Base-by-base conservation (phyloP, 2,797 vertebrate genomes). In the Cuculus canorus region DNA sequence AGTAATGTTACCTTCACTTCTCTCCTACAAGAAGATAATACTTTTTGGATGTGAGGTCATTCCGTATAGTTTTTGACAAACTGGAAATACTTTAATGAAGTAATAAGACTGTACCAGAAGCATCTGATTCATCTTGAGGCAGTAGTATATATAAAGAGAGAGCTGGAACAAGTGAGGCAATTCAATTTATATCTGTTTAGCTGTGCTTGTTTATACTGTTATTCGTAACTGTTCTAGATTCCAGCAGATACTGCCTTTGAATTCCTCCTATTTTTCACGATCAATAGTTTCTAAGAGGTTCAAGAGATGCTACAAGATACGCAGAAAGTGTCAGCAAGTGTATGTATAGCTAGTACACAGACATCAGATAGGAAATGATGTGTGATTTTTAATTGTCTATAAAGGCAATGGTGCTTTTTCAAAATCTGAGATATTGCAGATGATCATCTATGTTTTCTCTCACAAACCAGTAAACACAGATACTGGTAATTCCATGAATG, bases 41-140 rank as follows among this genome's bases (percentile, higher is more conserved):
- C 86, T 96, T 97, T 93, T 50, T 80, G 82, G 85, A 96, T 85
- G 93, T 70, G 94, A 95, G 92, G 72, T 76, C 52, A 91, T 97
- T 95, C 90, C 91, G 57, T 91, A 94, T 47, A 79, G 76, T 30
- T 96, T 96, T 95, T 96, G 93, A 96, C 97, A 97, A 97, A 97
- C 73, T 96, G 86, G 91, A 97, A 92, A 92, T 96, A 93, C 88
- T 97, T 98, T 93, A 97, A 97, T 97, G 96, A 97, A 96, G 94
- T 94, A 95, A 82, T 97, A 97, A 95, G 91, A 85, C 48, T 54
- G 85, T 60, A 92, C 17, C 35, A 81, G 54, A 53, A 97, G 63
- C 90, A 23, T 37, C 91, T 52, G 83, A 93, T 88, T 91, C 69
- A 91, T 95, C 94, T 95, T 90, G n/a, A 72, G 69, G 76, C 89